A percentile compares a stretch with the other conserved stretches of the same genome.
Conservation (phyloP, 92 coral and sea anemone genomes). For the Palythoa heliodiscus region DNA sequence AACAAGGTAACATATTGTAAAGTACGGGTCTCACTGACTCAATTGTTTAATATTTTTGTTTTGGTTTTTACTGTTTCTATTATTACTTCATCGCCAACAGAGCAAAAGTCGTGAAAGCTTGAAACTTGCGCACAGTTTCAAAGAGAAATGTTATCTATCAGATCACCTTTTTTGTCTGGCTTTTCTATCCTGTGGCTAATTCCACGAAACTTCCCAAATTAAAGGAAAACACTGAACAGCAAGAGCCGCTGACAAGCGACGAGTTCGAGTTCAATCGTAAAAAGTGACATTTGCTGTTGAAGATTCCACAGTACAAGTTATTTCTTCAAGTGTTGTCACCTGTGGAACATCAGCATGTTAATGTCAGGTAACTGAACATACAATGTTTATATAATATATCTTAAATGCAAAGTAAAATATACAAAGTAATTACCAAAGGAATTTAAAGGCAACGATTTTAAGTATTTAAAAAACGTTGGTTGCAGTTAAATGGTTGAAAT, state of each 20-base stretch:
- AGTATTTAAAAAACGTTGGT: background rate
- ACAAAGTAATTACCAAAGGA: background rate
- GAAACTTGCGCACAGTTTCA: too few species aligned
- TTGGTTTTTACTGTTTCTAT: background rate
- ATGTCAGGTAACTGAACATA: conserved; percentile 24
- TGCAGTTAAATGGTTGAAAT: background rate
- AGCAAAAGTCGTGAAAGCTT: background rate
- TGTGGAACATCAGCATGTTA: conserved; percentile 17
- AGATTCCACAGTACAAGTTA: background rate
- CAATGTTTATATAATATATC: background rate
- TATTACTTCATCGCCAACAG: background rate
- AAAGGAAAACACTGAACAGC: background rate
- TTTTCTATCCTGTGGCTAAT: background rate
- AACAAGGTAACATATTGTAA: conserved; percentile 12
- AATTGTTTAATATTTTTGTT: background rate
- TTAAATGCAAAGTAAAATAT: background rate
- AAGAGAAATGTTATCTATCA: background rate
- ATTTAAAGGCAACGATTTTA: background rate
- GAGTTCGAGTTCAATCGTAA: background rate
- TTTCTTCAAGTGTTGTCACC: conserved; percentile 16
- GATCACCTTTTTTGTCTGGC: background rate
- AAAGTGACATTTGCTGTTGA: background rate
- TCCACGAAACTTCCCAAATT: background rate
- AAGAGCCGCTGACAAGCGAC: conserved; percentile 23
- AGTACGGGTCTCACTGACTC: background rate